Conservation (phyloP, 2,888 invertebrate species). For the Phrixothrix hirtus region DNA sequence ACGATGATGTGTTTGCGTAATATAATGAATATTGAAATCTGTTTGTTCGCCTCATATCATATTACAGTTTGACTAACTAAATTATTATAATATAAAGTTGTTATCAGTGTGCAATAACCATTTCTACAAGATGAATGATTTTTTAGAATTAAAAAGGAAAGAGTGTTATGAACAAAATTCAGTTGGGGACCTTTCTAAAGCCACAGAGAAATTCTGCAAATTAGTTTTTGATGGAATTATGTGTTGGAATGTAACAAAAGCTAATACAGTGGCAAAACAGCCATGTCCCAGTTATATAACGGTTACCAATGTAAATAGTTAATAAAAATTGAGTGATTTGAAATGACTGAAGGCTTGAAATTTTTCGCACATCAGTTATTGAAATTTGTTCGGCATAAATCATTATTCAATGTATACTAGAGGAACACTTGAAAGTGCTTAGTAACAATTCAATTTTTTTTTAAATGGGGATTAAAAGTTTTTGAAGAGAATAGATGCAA, state of each 20-base stretch:
- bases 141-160: slow-evolving; percentile 16
- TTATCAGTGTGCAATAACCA: background rate
- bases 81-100: slow-evolving; percentile 1
- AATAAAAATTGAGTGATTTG: too few species aligned
- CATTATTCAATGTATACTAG: too few species aligned
- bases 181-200: slow-evolving; percentile 7
- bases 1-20: too few species aligned
- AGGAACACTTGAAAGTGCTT: too few species aligned
- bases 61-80: slow-evolving; percentile 1
- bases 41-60: slow-evolving; percentile 5
- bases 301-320: slow-evolving; percentile 40
- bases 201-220: slow-evolving; percentile 46
- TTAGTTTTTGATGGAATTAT: slow-evolving; percentile 59
- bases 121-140: slow-evolving; percentile 10
- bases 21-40: slow-evolving; percentile 1
- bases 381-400: too few species aligned
- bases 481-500: too few species aligned
- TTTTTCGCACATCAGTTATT: too few species aligned
- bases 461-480: too few species aligned
- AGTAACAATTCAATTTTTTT: too few species aligned
- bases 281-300: slow-evolving; percentile 55
- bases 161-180: slow-evolving; percentile 18
- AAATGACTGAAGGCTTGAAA: too few species aligned
- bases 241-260: slow-evolving; percentile 59
- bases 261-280: slow-evolving; percentile 51